Evolutionary conservation across 2,113 vertebrate genomes (phyloP), one percentile per base, ranked within the genome.

Genomic region (Chunga burmeisteri): DNA sequence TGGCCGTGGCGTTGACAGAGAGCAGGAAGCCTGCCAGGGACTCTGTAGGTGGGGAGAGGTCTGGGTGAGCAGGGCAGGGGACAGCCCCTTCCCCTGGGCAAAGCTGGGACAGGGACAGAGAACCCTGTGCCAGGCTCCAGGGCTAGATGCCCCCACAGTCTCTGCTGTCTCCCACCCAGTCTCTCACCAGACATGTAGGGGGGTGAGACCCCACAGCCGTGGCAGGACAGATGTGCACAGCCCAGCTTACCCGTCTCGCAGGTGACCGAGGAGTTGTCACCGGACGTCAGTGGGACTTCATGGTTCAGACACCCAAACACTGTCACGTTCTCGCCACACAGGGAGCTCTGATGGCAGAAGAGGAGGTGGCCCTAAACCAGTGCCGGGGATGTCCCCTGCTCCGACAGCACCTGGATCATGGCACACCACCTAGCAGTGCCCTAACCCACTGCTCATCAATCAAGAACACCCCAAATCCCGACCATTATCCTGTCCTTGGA

Each of bases 271-370:
- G 98, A 72, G 56, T 99, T 99, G 95, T 99, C 99, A 40, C 96
- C 74, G 7, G 99, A 97, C 7, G 98, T 98, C 96, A 99, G 97
- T 1, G 99, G 99, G 97, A 99, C 99, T 96, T 99, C 99, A 0
- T 99, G 99, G 96, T 99, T 99, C 95, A 99, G 97, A 96, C 99
- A 99, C 55, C 99, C 99, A 0, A 99, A 99, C 78, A 99, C 99
- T 0, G 99, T 99, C 91, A 99, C 98, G 6, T 99, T 99, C 88
- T 99, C 98, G 17, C 99, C 99, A 78, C 73, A 98, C 90, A 99
- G 90, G 21, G 98, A 99, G 47, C 99, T 99, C 99, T 99, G 97
- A 29, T 1, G 5, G 70, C 83, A 96, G 52, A 94, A 47, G 11
- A 90, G 46, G 18, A 94, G 44, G 87, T 3, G 23, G 42, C 9